phyloP scores from a whole-genome alignment of 2,888 invertebrate genomes.

The Polydrusus cervinus region DNA sequence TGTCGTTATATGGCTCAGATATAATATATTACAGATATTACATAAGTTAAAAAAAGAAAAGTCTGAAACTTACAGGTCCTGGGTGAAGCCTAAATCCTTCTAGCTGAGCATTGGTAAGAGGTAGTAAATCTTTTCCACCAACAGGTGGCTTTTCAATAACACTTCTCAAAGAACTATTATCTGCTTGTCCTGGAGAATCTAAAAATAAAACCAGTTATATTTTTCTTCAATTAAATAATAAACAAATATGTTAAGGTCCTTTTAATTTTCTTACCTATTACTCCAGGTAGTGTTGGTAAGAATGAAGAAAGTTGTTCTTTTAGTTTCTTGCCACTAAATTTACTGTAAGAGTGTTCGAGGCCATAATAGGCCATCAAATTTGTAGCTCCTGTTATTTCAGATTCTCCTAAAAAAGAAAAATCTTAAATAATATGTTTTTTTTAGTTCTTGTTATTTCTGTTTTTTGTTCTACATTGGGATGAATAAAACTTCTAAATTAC shows the following conservation, averaged over 20 bases:
- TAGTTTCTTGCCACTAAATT: conserved; percentile 96
- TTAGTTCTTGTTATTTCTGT: too few relatives aligned
- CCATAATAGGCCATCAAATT: conserved; percentile 98
- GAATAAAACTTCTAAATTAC: too few relatives aligned
- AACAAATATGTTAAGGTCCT: not conserved
- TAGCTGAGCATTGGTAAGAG: conserved; percentile 89
- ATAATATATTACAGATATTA: too few relatives aligned
- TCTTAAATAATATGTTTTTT: not conserved
- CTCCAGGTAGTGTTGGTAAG: conserved; percentile 94
- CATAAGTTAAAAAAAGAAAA: too few relatives aligned
- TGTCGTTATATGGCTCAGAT: too few relatives aligned
- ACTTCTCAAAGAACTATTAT: conserved; percentile 91
- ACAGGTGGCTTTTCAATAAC: conserved; percentile 97
- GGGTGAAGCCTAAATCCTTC: conserved; percentile 96
- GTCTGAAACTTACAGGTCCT: conserved; percentile 82
- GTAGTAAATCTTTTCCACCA: conserved; percentile 91
- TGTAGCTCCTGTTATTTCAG: conserved; percentile 95
- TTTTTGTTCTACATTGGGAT: too few relatives aligned
- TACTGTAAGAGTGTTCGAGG: conserved; percentile 97
- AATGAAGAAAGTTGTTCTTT: conserved; percentile 97
- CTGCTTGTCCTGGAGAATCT: conserved; percentile 91
- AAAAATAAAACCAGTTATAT: not conserved
- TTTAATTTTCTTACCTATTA: conserved; percentile 73
- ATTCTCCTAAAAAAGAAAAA: conserved; percentile 80
- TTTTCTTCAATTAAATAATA: not conserved